These are phyloP conservation scores for Cybosia mesomella DNA, from an alignment of 2,888 invertebrate species.

Conservation along the genomic window DNA sequence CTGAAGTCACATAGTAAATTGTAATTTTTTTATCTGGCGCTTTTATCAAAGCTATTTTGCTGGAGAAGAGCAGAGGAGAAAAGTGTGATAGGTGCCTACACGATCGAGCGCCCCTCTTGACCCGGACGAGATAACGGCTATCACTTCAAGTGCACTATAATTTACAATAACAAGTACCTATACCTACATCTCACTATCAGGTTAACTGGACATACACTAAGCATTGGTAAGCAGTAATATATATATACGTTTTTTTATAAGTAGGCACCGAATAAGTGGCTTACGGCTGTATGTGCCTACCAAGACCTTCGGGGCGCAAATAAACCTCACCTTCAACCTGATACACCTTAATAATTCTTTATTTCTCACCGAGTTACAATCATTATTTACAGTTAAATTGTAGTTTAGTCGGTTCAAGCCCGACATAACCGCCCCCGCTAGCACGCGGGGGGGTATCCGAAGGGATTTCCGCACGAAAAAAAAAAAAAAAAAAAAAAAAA, in stretches of 20 bases:
- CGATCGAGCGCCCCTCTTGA: conserved; percentile 51
- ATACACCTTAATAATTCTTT: too few relatives aligned
- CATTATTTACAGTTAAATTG: too few relatives aligned
- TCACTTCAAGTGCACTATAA: conserved; percentile 65
- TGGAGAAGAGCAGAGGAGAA: conserved; percentile 55
- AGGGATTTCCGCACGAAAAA: too few relatives aligned
- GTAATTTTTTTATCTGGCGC: conserved; percentile 17
- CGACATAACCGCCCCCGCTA: too few relatives aligned
- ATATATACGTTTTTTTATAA: conserved; percentile 17
- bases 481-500: too few relatives aligned
- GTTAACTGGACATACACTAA: conserved; percentile 44
- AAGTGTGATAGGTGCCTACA: conserved; percentile 54
- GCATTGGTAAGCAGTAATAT: conserved; percentile 14
- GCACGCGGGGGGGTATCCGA: too few relatives aligned
- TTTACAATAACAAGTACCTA: conserved; percentile 49
- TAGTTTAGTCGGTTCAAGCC: too few relatives aligned
- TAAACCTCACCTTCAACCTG: background rate
- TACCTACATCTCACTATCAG: conserved; percentile 36
- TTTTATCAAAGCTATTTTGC: conserved; percentile 50
- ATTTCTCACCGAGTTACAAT: too few relatives aligned
- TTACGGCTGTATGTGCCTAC: background rate
- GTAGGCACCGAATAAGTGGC: background rate
- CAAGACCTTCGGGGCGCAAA: background rate
- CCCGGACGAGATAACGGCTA: conserved; percentile 65
- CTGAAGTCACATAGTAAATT: conserved; percentile 8